Conservation (phyloP, 2,797 vertebrate genomes). For the Anniella stebbinsi region DNA sequence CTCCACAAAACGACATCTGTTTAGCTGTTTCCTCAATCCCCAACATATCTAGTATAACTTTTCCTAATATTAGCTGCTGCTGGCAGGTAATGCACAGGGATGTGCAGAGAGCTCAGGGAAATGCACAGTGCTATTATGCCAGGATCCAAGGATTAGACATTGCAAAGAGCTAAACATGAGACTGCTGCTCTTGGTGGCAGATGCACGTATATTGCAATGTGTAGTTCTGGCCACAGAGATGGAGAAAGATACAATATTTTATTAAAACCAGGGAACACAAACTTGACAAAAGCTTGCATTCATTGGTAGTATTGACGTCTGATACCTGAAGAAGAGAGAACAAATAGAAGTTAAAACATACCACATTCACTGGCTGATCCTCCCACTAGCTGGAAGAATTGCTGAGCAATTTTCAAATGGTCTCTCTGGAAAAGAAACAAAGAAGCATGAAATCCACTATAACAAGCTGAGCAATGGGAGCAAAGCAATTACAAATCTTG, state of each 20-base stretch:
- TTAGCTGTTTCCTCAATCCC: background rate
- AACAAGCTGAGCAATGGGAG: constrained; percentile 2
- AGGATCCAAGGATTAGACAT: background rate
- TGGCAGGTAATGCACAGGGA: background rate
- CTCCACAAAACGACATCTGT: background rate
- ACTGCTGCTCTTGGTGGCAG: background rate
- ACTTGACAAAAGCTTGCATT: background rate
- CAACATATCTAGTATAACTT: background rate
- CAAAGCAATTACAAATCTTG: background rate
- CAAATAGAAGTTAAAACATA: constrained; percentile 73
- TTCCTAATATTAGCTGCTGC: background rate
- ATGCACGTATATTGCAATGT: background rate
- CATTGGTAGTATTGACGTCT: background rate
- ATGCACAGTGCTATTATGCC: background rate
- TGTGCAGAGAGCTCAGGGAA: background rate
- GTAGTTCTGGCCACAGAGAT: background rate
- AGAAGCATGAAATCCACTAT: constrained; percentile 16
- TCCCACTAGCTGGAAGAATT: constrained; percentile 97
- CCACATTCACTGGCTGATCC: constrained; percentile 97
- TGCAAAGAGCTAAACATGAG: background rate
- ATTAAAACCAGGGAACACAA: background rate
- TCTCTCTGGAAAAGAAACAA: constrained; percentile 86
- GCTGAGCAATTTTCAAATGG: constrained; percentile 95
- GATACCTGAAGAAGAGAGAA: constrained; percentile 17
- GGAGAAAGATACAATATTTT: background rate